Percentiles rank a stretch among this genome's conserved stretches.
Evolutionary conservation across 2,888 invertebrate species (phyloP).

Genomic region (Dynastes tityus): DNA sequence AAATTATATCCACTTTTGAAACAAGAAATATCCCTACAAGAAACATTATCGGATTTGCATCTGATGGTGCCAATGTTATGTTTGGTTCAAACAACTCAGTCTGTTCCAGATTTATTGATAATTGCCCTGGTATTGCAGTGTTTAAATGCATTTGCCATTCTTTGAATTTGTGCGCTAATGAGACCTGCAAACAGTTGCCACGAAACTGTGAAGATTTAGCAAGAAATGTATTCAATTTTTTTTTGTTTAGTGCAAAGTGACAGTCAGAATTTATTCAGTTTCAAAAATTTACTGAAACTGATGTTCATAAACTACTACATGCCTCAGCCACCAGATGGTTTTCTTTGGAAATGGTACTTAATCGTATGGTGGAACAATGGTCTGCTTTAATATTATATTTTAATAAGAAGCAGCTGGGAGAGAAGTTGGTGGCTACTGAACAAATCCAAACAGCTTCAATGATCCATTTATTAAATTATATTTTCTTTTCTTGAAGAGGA

Average conservation of each 20-base stretch:
- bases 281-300: too few relatives aligned
- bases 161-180: constrained; percentile 62
- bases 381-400: neutral
- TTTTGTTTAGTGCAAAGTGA: too few relatives aligned
- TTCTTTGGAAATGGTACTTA: neutral
- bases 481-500: too few relatives aligned
- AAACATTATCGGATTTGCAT: constrained; percentile 65
- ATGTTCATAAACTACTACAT: too few relatives aligned
- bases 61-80: constrained; percentile 65
- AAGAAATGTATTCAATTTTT: too few relatives aligned
- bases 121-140: constrained; percentile 61
- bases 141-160: constrained; percentile 64
- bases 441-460: neutral
- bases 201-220: constrained; percentile 40
- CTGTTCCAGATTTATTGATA: constrained; percentile 58
- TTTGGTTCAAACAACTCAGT: constrained; percentile 63
- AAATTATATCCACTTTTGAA: constrained; percentile 39
- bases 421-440: too few relatives aligned
- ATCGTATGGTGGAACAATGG: neutral
- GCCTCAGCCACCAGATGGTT: neutral
- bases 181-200: constrained; percentile 63
- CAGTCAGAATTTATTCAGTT: too few relatives aligned
- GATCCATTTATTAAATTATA: neutral
- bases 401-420: too few relatives aligned
- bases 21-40: constrained; percentile 57